Evolutionary conservation across 2,888 invertebrate species (phyloP).

Genomic region (Diadromus collaris): DNA sequence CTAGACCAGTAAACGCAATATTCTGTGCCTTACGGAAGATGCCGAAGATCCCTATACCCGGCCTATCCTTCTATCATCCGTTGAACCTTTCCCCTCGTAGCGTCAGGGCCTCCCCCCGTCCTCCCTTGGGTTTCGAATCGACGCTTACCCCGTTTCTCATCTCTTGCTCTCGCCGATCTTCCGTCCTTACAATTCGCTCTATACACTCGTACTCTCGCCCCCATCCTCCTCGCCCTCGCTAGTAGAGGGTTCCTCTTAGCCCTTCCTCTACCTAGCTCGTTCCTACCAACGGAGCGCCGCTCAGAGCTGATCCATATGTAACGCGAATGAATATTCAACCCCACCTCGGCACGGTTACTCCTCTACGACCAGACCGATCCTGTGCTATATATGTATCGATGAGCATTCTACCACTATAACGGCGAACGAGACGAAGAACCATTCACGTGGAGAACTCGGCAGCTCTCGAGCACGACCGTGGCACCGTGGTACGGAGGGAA

Average conservation of each 20-base stretch:
- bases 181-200: conserved; percentile 45
- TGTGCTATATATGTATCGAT: conserved; percentile 7
- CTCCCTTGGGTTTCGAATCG: conserved; percentile 1
- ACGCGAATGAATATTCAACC: conserved; percentile 79
- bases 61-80: conserved; percentile 46
- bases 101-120: not conserved
- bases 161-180: conserved; percentile 42
- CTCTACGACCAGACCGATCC: conserved; percentile 34
- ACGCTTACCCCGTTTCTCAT: conserved; percentile 43
- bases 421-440: conserved; percentile 28
- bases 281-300: conserved; percentile 62
- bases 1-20: conserved; percentile 62
- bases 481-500: conserved; percentile 39
- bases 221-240: conserved; percentile 24
- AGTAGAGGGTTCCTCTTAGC: conserved; percentile 8
- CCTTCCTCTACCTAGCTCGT: conserved; percentile 57
- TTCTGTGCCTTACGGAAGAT: conserved; percentile 51
- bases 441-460: conserved; percentile 32
- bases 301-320: conserved; percentile 79
- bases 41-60: conserved; percentile 19
- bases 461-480: conserved; percentile 45
- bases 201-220: conserved; percentile 20
- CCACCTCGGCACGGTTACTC: conserved; percentile 66
- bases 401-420: conserved; percentile 20
- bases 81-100: conserved; percentile 24